These are phyloP conservation scores for Oxygymnocypris stewartii DNA, from an alignment of 2,113 vertebrate species.

Conservation along the genomic window DNA sequence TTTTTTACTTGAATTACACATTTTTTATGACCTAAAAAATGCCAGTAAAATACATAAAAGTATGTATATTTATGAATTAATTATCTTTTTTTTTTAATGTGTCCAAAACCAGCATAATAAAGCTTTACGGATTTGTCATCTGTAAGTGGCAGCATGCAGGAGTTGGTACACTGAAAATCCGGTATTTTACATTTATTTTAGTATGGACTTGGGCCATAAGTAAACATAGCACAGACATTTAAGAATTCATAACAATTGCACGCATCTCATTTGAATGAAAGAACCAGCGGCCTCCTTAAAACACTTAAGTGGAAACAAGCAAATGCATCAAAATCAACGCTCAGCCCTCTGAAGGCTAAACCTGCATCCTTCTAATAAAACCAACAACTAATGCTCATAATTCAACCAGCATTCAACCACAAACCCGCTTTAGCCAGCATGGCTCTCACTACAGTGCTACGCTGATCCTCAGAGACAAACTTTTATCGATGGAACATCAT, in stretches of 20 bases:
- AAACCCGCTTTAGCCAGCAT: not conserved
- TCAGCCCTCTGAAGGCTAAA: not conserved
- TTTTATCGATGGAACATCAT: constrained; percentile 19
- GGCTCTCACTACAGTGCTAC: not conserved
- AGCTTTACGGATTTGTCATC: not conserved
- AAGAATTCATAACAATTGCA: not conserved
- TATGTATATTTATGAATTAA: no score
- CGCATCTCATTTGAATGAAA: not conserved
- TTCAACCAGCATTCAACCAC: not conserved
- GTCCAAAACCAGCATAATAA: no score
- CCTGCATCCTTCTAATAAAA: not conserved
- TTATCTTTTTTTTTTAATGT: no score
- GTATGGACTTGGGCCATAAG: not conserved
- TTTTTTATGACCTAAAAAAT: no score
- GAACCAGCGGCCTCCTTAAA: not conserved
- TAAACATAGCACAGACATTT: not conserved
- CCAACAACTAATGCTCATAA: not conserved
- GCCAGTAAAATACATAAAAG: no score
- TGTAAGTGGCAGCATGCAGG: not conserved
- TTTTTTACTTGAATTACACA: no score
- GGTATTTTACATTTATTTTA: not conserved
- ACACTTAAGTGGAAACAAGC: not conserved
- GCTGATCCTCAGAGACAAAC: not conserved
- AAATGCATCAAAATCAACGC: not conserved
- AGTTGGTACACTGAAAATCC: no score